Evolutionary conservation across 1,140 invertebrate species (phyloP), one percentile per base, ranked within the genome.

Genomic region (Drosophila ercepeae): DNA sequence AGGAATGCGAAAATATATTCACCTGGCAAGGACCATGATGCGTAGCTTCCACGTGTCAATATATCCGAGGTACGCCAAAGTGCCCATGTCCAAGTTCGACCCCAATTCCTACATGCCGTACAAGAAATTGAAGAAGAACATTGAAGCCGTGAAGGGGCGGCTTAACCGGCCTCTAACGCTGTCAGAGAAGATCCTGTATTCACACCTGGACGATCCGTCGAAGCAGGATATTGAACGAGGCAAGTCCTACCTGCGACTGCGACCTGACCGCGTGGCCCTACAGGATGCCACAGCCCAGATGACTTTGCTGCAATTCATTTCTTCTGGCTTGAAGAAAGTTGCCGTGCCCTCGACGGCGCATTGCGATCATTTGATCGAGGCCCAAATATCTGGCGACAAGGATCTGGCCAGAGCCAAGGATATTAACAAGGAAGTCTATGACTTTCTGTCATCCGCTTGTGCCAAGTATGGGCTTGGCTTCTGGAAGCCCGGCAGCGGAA

Each of bases 241-340:
- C 36, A 95, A 94, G 14, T 98, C 97, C 55, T 99, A 99, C 90
- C 93, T 99, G 2, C 94, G 97, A 57, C 93, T 99, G 6, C 93
- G 98, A 36, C 99, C 99, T 6, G 99, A 99, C 92, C 94, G 99
- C 73, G 99, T 99, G 41, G 99, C 98, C 53, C 99, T 99, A 98
- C 99, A 99, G 92, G 99, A 99, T 94, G 99, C 99, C 6, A 99
- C 99, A 21, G 99, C 99, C 7, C 96, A 99, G 93, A 99, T 99
- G 99, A 99, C 99, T 3, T 97, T 99, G 95, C 92, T 99, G 51
- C 99, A 99, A 92, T 99, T 99, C 90, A 99, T 99, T 79, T 99
- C 98, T 0, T 96, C 95, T 83, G 99, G 99, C 36, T 92, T 99
- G 29, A 97, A 97, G 11, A 94, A 93, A 75, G 98, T 99, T 0